Conservation (phyloP, 1,140 invertebrate species). For the Phenacoccus solenopsis region DNA sequence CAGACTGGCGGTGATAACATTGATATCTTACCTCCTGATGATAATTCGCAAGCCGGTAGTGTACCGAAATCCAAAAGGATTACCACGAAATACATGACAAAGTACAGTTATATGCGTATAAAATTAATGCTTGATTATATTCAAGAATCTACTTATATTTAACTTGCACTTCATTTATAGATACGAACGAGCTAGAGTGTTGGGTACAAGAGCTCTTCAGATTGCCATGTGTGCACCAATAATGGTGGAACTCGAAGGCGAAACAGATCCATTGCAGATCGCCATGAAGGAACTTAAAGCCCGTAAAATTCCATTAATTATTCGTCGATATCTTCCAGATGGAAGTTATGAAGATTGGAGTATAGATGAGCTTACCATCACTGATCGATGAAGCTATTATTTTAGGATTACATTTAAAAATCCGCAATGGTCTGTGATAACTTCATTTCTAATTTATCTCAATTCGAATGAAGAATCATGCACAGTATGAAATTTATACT, state of each 20-base stretch:
- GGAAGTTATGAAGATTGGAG: conserved; percentile 99
- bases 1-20: conserved; percentile 54
- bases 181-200: conserved; percentile 80
- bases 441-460: no score
- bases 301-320: conserved; percentile 96
- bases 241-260: conserved; percentile 98
- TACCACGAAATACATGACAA: conserved; percentile 91
- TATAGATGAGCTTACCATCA: conserved; percentile 96
- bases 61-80: conserved; percentile 72
- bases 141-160: background rate
- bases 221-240: conserved; percentile 99
- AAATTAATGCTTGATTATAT: background rate
- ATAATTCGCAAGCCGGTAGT: conserved; percentile 51
- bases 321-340: conserved; percentile 94
- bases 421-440: no score
- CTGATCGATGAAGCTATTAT: conserved; percentile 53
- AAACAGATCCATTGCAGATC: conserved; percentile 96
- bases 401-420: no score
- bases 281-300: conserved; percentile 99
- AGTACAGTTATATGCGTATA: conserved; percentile 44
- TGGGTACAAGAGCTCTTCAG: conserved; percentile 93
- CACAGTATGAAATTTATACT: no score
- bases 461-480: no score
- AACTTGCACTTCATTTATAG: conserved; percentile 30
- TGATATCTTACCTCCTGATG: conserved; percentile 46